These are phyloP conservation scores for Gallirallus australis DNA, from an alignment of 2,797 vertebrate species.

Conservation along the genomic window DNA sequence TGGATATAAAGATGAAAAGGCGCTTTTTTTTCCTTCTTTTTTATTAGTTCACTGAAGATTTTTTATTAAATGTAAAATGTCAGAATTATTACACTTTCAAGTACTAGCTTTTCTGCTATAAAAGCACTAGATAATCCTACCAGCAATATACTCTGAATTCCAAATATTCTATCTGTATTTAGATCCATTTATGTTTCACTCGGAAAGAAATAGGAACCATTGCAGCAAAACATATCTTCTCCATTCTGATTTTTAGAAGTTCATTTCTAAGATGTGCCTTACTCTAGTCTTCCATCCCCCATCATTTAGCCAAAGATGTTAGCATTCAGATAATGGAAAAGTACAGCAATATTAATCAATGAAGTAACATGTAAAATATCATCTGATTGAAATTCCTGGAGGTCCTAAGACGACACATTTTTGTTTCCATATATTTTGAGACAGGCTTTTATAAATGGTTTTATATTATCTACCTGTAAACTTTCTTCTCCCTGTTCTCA, in stretches of 20 bases:
- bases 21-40: neutral
- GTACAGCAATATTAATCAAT: rapidly evolving
- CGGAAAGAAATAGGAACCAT: neutral
- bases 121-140: neutral
- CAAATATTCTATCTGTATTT: neutral
- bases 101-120: neutral
- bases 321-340: neutral
- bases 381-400: neutral
- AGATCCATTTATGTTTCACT: neutral
- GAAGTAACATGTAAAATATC: neutral
- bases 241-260: neutral
- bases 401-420: neutral
- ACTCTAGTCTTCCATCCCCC: neutral
- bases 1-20: neutral
- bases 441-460: neutral
- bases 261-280: neutral
- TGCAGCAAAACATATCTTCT: neutral
- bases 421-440: neutral
- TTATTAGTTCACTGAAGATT: neutral
- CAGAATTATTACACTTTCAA: neutral
- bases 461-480: neutral
- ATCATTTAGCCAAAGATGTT: neutral
- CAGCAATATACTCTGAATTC: neutral
- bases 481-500: neutral
- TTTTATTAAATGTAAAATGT: neutral